phyloP scores from a whole-genome alignment of 2,797 vertebrate genomes.

The Schizothorax lantsangensis region DNA sequence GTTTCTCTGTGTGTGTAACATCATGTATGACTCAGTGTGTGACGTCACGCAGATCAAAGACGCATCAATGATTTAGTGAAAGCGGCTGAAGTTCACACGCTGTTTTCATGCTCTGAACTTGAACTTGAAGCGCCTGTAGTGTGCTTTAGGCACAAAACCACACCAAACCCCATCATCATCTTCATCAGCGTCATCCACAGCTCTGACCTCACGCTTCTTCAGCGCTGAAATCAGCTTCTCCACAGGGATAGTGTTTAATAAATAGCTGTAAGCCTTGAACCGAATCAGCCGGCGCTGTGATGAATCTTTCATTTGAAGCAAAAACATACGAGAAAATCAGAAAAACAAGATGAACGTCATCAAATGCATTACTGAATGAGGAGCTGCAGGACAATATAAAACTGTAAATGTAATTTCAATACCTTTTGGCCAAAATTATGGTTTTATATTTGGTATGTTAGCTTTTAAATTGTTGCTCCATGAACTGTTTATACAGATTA shows the following conservation, averaged over 20 bases:
- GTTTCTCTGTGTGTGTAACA: conserved; percentile 11
- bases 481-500: too few species aligned
- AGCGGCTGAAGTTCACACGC: not conserved
- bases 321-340: not conserved
- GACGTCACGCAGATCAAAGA: not conserved
- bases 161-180: not conserved
- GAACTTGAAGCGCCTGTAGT: not conserved
- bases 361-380: not conserved
- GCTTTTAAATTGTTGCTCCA: too few species aligned
- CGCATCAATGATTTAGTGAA: not conserved
- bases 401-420: not conserved
- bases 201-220: not conserved
- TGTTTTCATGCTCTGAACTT: not conserved
- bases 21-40: not conserved
- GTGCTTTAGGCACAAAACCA: not conserved
- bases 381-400: not conserved
- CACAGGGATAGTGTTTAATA: not conserved
- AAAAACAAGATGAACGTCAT: not conserved
- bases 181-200: not conserved
- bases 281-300: not conserved
- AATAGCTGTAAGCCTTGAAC: not conserved
- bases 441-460: too few species aligned
- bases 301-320: not conserved
- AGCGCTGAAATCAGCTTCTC: not conserved
- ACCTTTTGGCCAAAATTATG: not conserved